These are phyloP conservation scores for Pelosia muscerda DNA, from an alignment of 2,888 invertebrate genomes.

Conservation along the genomic window DNA sequence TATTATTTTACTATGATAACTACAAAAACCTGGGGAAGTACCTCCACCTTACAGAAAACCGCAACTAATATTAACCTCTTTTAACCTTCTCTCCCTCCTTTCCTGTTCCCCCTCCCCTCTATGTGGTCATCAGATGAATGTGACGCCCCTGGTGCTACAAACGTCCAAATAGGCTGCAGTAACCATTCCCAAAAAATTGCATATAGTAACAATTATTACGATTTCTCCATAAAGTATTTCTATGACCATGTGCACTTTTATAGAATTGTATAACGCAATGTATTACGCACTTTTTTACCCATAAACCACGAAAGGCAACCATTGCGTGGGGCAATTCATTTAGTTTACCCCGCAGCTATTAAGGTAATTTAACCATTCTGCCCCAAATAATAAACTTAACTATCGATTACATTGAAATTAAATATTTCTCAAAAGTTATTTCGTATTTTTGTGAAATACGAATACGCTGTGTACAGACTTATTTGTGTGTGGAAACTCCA, in stretches of 20 bases:
- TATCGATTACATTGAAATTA: conserved; percentile 27
- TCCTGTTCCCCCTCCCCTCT: too few species aligned
- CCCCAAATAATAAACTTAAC: conserved; percentile 30
- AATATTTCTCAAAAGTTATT: conserved; percentile 34
- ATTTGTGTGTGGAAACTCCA: too few species aligned
- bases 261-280: conserved; percentile 20
- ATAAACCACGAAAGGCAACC: conserved; percentile 27
- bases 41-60: too few species aligned
- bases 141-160: too few species aligned
- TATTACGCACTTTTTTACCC: conserved; percentile 30
- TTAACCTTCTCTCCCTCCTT: too few species aligned
- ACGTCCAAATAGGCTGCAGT: too few species aligned
- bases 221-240: conserved; percentile 17
- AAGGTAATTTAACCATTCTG: conserved; percentile 31
- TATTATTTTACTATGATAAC: too few species aligned
- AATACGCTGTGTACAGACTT: neutral
- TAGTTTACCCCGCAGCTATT: conserved; percentile 24
- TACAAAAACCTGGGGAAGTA: too few species aligned
- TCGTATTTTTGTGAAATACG: conserved; percentile 24
- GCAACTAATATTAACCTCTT: too few species aligned
- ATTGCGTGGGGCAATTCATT: conserved; percentile 26
- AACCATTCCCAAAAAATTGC: too few species aligned
- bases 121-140: too few species aligned
- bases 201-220: neutral
- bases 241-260: conserved; percentile 10